phyloP scores from a whole-genome alignment of 2,888 invertebrate genomes.

The Anoplius nigerrimus region DNA sequence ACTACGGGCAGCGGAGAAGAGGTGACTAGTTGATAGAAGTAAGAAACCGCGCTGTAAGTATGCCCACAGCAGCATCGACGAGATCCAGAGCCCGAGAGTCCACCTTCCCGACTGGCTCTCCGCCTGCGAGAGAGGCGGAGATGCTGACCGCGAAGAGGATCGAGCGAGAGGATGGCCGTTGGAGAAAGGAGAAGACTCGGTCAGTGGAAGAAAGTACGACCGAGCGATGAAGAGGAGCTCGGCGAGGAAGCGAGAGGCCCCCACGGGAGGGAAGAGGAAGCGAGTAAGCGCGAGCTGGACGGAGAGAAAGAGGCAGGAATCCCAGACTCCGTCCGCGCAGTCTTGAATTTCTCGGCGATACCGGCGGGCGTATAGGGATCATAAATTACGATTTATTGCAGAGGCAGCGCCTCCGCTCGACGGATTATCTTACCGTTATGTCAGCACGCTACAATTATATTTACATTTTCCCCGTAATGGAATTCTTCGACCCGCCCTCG shows the following conservation, averaged over 20 bases:
- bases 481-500: slow-evolving; percentile 47
- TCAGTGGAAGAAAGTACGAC: not conserved
- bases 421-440: slow-evolving; percentile 73
- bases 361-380: slow-evolving; percentile 60
- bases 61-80: slow-evolving; percentile 24
- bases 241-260: not conserved
- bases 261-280: slow-evolving; percentile 13
- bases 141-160: slow-evolving; percentile 14
- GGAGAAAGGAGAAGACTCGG: slow-evolving; percentile 31
- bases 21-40: slow-evolving; percentile 37
- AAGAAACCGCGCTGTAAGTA: slow-evolving; percentile 51
- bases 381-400: slow-evolving; percentile 73
- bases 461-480: slow-evolving; percentile 70
- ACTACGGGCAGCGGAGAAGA: not conserved
- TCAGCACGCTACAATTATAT: slow-evolving; percentile 71
- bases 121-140: slow-evolving; percentile 27
- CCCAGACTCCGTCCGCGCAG: slow-evolving; percentile 33
- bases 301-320: slow-evolving; percentile 13
- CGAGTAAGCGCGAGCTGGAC: not conserved
- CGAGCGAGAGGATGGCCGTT: slow-evolving; percentile 36
- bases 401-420: slow-evolving; percentile 69
- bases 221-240: not conserved
- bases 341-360: slow-evolving; percentile 66
- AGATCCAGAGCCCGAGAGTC: slow-evolving; percentile 23
- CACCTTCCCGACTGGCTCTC: slow-evolving; percentile 24